phyloP scores from a whole-genome alignment of 2,797 vertebrate species.

The Nannoperca australis region DNA sequence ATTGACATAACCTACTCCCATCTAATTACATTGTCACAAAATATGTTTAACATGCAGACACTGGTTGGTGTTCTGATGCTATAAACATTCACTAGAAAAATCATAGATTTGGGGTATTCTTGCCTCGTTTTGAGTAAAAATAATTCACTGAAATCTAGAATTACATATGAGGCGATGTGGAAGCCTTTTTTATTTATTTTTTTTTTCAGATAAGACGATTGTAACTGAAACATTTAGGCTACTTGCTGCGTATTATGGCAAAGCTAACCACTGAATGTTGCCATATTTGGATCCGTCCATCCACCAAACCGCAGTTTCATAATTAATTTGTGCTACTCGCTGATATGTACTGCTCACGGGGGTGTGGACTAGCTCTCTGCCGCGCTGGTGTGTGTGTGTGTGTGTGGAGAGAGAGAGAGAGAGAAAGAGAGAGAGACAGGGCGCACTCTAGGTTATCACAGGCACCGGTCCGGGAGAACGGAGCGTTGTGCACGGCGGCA shows the following conservation, averaged over 20 bases:
- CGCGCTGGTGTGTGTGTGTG: conserved; percentile 36
- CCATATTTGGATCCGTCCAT: conserved; percentile 52
- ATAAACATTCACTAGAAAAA: not conserved
- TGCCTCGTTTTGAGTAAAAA: conserved; percentile 4
- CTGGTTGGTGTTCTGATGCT: conserved; percentile 4
- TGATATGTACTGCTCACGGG: conserved; percentile 81
- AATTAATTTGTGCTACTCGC: conserved; percentile 31
- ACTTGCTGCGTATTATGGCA: conserved; percentile 12
- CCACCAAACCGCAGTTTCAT: conserved; percentile 50
- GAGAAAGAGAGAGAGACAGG: conserved; percentile 25
- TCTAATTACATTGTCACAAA: conserved; percentile 1
- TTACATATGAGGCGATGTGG: not conserved
- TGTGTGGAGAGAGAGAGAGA: conserved; percentile 9
- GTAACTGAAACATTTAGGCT: not conserved
- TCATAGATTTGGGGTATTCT: not conserved
- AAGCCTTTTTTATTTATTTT: not conserved
- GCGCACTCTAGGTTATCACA: conserved; percentile 70
- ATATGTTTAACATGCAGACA: conserved; percentile 9
- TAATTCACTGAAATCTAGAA: not conserved
- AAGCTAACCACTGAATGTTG: conserved; percentile 28
- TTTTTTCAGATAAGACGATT: not conserved
- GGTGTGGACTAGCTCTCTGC: conserved; percentile 81
- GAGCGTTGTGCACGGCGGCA: conserved; percentile 69
- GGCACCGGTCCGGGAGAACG: conserved; percentile 72
- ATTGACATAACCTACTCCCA: not conserved